Base-by-base conservation (phyloP, 2,113 vertebrate genomes). In the Reinhardtius hippoglossoides region DNA sequence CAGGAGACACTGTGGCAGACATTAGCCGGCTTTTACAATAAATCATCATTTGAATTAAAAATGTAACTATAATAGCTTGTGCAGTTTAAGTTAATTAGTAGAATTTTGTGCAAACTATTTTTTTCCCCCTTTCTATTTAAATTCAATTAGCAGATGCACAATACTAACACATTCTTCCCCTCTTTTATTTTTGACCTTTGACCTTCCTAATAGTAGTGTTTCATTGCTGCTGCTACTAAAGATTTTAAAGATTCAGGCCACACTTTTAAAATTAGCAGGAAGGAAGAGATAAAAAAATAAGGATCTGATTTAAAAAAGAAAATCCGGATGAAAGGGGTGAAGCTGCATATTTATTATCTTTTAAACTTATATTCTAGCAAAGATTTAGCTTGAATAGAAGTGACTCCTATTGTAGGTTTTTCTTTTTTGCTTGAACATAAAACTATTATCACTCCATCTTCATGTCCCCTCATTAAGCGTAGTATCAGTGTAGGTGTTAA, bases 401-500 rank as follows among this genome's bases (percentile, higher is more conserved):
- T 8, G 31, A 31, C 31, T 31, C 31, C 31, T 31, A 31, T 31
- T 31, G 40, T 42, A 13, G 40, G 40, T 13, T 42, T 3, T 3
- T 10, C 10, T 12, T 12, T 42, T 42, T 13, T 13, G 40, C 40
- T 42, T 42, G 56, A 58, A 27, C 24, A 58, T 27, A 27, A 57
- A 61, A 55, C 70, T 24, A n/a, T 42, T 14, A 48, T 59, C 4
- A 4, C 65, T 58, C 0, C 46, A 27, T 0, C 31, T 18, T 54
- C 42, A 27, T 18, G 46, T 40, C 40, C 61, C 15, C 48, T 78
- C 23, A 55, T 64, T 61, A 44, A 70, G 9, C 50, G 37, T 3
- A 21, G 24, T 14, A 20, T 71, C 14, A 21, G 50, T 67, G 15
- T 20, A 44, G 13, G 13, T 60, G 21, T 46, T 42, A 46, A 1